phyloP scores from a whole-genome alignment of 2,113 vertebrate species.

The Mormyrus lacerda region DNA sequence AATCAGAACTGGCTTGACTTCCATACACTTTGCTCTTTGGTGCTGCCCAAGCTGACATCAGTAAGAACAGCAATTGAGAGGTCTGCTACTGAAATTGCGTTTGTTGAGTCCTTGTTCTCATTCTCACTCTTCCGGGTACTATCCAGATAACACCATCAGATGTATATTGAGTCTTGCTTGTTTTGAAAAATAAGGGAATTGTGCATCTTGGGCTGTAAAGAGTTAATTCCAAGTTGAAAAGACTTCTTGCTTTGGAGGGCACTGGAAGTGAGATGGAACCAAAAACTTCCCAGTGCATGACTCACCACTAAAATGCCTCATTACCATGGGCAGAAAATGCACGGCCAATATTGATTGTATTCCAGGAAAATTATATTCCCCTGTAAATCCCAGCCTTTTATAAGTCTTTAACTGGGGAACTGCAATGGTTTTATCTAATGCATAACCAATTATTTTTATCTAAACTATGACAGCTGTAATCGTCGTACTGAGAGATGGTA shows the following conservation, averaged over 20 bases:
- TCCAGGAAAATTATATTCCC: not conserved
- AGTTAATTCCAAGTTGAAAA: not conserved
- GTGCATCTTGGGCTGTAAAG: not conserved
- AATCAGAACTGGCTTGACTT: not conserved
- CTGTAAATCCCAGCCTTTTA: not conserved
- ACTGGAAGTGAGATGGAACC: not conserved
- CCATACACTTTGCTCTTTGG: not conserved
- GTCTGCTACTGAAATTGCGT: not conserved
- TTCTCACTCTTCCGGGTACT: not conserved
- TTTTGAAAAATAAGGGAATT: not conserved
- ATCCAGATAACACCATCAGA: not conserved
- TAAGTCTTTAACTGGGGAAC: not conserved
- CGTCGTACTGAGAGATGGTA: not conserved
- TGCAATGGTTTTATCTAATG: not conserved
- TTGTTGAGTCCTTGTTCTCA: not conserved
- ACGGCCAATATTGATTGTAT: not conserved
- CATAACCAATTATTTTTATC: not conserved
- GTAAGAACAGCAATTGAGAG: not conserved
- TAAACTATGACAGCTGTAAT: not conserved
- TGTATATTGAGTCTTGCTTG: not conserved
- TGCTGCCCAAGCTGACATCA: not conserved
- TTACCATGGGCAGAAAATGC: not conserved
- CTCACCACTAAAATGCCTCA: not conserved
- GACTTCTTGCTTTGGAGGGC: not conserved
- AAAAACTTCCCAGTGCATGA: conserved; percentile 7